A percentile compares a stretch with the other conserved stretches of the same genome.
These are phyloP conservation scores for Sternarchorhynchus goeldii DNA, from an alignment of 2,797 vertebrate species.

Conservation along the genomic window DNA sequence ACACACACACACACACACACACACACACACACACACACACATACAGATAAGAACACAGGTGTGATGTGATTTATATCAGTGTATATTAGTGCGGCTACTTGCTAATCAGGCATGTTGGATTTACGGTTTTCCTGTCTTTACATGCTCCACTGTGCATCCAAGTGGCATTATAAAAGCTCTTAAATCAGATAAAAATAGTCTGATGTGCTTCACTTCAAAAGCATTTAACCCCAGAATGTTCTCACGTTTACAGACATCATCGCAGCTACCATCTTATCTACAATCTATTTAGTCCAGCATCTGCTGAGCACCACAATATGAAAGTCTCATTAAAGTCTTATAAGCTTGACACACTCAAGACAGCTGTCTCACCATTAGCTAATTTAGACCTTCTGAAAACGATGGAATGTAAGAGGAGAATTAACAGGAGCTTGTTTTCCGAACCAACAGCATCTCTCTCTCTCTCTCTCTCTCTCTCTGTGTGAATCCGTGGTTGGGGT, in stretches of 20 bases:
- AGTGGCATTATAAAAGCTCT: background rate
- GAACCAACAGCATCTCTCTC: conserved; percentile 28
- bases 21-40: background rate
- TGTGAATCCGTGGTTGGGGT: conserved; percentile 39
- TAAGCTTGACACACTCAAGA: conserved; percentile 3
- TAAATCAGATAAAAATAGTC: conserved; percentile 21
- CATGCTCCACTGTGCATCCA: too few species aligned
- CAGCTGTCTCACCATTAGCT: conserved; percentile 11
- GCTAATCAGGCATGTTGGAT: background rate
- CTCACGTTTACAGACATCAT: conserved; percentile 29
- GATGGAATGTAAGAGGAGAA: background rate
- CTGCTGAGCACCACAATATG: conserved; percentile 8
- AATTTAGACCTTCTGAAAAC: conserved; percentile 21
- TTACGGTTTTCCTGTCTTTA: background rate
- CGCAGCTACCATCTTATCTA: conserved; percentile 18
- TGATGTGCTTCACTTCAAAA: conserved; percentile 29
- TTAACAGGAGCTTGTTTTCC: conserved; percentile 21
- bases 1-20: conserved; percentile 35
- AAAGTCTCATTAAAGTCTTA: conserved; percentile 1
- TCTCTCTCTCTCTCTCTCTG: background rate
- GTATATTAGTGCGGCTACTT: background rate
- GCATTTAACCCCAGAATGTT: conserved; percentile 19
- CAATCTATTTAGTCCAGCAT: conserved; percentile 23
- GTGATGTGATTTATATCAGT: conserved; percentile 7
- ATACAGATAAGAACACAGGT: conserved; percentile 5